A percentile compares a stretch with the other conserved stretches of the same genome.
phyloP scores from a whole-genome alignment of 2,797 vertebrate species.

The Capromys pilorides region DNA sequence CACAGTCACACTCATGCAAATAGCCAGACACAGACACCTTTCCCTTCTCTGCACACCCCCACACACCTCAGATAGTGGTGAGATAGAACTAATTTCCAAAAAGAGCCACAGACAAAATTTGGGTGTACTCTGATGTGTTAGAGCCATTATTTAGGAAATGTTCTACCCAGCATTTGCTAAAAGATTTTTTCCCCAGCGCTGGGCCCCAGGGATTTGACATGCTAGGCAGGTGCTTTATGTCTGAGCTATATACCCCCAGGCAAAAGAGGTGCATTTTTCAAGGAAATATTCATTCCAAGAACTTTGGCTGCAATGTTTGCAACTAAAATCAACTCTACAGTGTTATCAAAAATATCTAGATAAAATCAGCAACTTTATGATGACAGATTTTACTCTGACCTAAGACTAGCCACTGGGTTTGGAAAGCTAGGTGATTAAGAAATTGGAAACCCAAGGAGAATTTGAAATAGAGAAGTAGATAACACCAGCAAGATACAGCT shows the following conservation, averaged over 20 bases:
- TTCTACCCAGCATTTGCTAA: not conserved
- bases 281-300: not conserved
- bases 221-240: not conserved
- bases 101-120: not conserved
- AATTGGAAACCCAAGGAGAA: not conserved
- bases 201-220: not conserved
- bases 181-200: not conserved
- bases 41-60: not conserved
- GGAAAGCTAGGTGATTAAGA: slow-evolving; percentile 25
- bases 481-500: not conserved
- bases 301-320: not conserved
- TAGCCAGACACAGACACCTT: not conserved
- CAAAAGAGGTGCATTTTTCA: not conserved
- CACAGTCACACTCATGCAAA: not conserved
- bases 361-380: not conserved
- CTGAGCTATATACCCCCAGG: not conserved
- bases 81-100: slow-evolving; percentile 51
- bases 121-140: not conserved
- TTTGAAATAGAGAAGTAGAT: not conserved
- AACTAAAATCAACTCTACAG: slow-evolving; percentile 7
- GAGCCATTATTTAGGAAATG: slow-evolving; percentile 34
- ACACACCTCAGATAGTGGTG: not conserved
- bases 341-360: not conserved
- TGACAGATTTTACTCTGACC: slow-evolving; percentile 28
- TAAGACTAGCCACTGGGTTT: slow-evolving; percentile 23